Conservation (phyloP, 2,797 vertebrate species). For the Cirrhinus mrigala region DNA sequence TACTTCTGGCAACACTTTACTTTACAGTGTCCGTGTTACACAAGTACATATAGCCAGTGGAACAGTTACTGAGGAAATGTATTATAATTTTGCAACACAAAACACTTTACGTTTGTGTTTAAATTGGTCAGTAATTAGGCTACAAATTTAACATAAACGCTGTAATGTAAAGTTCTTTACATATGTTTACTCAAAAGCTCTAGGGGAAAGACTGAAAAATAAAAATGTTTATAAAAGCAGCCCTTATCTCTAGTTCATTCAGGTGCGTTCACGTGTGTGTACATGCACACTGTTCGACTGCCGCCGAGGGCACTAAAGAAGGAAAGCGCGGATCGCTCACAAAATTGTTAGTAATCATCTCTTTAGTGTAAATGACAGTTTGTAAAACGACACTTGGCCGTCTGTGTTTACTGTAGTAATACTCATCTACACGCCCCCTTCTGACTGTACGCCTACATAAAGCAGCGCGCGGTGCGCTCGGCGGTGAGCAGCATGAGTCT, state of each 20-base stretch:
- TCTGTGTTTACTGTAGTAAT: constrained; percentile 43
- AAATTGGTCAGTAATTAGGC: neutral
- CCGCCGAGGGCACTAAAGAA: neutral
- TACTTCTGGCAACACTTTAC: constrained; percentile 39
- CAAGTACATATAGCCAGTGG: neutral
- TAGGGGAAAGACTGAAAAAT: constrained; percentile 35
- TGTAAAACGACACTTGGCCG: constrained; percentile 45
- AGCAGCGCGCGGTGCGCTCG: constrained; percentile 41
- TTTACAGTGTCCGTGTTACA: constrained; percentile 23
- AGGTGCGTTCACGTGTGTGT: neutral
- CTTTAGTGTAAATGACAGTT: constrained; percentile 23
- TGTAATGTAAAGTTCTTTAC: constrained; percentile 48
- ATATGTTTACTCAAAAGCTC: constrained; percentile 55
- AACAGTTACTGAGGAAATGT: neutral
- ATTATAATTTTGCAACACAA: neutral
- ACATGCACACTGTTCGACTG: neutral
- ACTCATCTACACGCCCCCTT: constrained; percentile 55
- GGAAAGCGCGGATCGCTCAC: neutral
- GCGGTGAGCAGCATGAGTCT: constrained; percentile 78
- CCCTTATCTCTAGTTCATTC: neutral
- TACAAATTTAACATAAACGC: constrained; percentile 11
- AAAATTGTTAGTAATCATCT: neutral
- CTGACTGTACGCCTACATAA: constrained; percentile 57
- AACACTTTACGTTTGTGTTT: neutral
- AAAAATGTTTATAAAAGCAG: constrained; percentile 38